Conservation (phyloP, 1,140 invertebrate species). For the Diabrotica undecimpunctata region DNA sequence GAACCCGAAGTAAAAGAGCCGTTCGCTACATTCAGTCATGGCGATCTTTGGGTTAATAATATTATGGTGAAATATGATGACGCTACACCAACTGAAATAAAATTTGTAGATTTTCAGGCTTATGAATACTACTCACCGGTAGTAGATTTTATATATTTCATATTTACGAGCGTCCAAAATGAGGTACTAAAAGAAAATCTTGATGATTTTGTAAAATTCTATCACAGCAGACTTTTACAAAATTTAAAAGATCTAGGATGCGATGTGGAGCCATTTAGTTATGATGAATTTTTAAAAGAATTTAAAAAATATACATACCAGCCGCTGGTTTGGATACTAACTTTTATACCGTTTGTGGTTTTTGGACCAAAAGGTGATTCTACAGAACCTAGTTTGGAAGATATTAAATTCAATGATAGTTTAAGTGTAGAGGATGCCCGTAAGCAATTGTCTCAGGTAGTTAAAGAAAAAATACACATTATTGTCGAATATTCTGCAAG, state of each 20-base stretch:
- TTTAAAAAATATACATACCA: background rate
- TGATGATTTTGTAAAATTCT: slow-evolving; percentile 49
- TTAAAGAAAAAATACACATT: slow-evolving; percentile 11
- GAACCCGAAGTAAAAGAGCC: background rate
- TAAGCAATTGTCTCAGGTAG: background rate
- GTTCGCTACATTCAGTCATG: slow-evolving; percentile 7
- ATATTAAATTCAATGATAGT: background rate
- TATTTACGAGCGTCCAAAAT: slow-evolving; percentile 51
- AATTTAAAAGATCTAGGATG: slow-evolving; percentile 6
- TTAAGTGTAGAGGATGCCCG: background rate
- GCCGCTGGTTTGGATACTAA: background rate
- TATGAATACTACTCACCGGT: slow-evolving; percentile 50
- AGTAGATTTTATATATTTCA: slow-evolving; percentile 55
- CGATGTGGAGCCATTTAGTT: background rate
- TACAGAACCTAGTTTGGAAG: background rate
- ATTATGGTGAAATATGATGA: slow-evolving; percentile 7
- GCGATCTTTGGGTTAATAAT: slow-evolving; percentile 14
- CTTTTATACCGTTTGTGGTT: slow-evolving; percentile 10
- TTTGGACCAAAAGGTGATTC: slow-evolving; percentile 5
- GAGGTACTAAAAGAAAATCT: slow-evolving; percentile 44
- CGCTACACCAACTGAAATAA: slow-evolving; percentile 1
- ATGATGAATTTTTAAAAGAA: background rate
- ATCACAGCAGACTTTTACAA: slow-evolving; percentile 40
- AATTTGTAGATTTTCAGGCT: slow-evolving; percentile 57
- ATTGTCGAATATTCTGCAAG: background rate